Base-by-base conservation (phyloP, 1,140 invertebrate genomes). In the Caenorhabditis brenneri region DNA sequence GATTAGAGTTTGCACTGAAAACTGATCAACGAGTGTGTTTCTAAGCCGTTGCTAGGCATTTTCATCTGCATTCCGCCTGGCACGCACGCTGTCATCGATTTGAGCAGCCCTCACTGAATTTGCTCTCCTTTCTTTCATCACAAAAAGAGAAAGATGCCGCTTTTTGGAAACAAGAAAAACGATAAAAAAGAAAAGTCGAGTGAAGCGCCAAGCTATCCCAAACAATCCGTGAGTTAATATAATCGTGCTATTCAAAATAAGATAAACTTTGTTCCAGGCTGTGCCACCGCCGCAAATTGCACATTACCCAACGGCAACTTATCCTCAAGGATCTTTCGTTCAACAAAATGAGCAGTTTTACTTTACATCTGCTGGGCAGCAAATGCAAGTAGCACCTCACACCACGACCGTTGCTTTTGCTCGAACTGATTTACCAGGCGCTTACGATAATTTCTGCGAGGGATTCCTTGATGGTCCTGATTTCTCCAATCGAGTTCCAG, bases 321-420 rank as follows among this genome's bases (percentile, higher is more conserved):
- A 46, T 46, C 65, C 65, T 4, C 65, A 74, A 27, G 65, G 65
- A 33, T 7, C 33, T 2, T 24, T 74, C 10, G 65, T 74, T 46
- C 65, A 74, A 27, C 65, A 74, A 74, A 74, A 74, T 22, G 65
- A 74, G 0, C 58, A 65, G 36, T 74, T 74, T n/a, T 74, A 74
- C 36, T 74, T 74, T 36, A 74, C 65, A 10, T 74, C 65, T 9
- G 65, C 65, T 24, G 65, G 65, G 5, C 33, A 74, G 3, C 65
- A n/a, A 24, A 19, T 74, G 9, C 65, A 74, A 24, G 42, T 36
- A 3, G 36, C n/a, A 22, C 65, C 65, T 24, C 42, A 65, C 16
- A 22, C 65, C 4, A 42, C 65, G 10, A 42, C 65, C 1, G 36
- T 74, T 24, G 65, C 65, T 7, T 74, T 74, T 24, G 65, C 65